Percentiles rank a stretch among this genome's conserved stretches.
Conservation (phyloP, 2,113 vertebrate genomes). For the Clinocottus analis region DNA sequence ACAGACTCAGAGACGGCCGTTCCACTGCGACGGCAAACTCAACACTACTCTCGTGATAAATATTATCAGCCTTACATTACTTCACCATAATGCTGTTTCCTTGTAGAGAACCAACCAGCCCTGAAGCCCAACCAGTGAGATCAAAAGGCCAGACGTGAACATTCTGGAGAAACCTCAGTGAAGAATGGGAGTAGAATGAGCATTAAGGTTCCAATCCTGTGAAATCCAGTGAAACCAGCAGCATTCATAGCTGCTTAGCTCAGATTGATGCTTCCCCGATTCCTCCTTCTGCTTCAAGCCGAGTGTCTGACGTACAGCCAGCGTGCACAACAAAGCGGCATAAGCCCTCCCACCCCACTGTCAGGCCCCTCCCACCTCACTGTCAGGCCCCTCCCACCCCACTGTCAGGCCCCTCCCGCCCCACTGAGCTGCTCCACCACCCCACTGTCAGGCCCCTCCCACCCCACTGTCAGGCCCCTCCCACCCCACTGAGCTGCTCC, state of each 20-base stretch:
- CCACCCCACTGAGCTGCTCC: too few relatives aligned
- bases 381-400: too few relatives aligned
- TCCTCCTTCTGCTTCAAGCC: not conserved
- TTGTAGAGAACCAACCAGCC: not conserved
- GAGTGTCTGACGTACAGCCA: conserved; percentile 1
- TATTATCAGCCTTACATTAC: not conserved
- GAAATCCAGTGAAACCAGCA: not conserved
- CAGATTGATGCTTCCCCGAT: not conserved
- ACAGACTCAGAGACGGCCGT: too few relatives aligned
- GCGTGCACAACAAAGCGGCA: conserved; percentile 31
- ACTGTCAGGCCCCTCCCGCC: too few relatives aligned
- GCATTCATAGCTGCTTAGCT: not conserved
- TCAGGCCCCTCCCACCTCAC: too few relatives aligned
- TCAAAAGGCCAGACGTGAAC: not conserved
- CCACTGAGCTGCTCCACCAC: too few relatives aligned
- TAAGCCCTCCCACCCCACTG: too few relatives aligned
- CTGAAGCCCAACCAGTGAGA: too few relatives aligned
- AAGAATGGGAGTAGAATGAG: not conserved
- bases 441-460: too few relatives aligned
- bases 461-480: too few relatives aligned
- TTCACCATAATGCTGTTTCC: not conserved
- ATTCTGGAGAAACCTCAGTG: not conserved
- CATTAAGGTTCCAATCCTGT: not conserved
- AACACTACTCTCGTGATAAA: not conserved
- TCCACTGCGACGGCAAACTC: too few relatives aligned